Evolutionary conservation across 2,113 vertebrate genomes (phyloP).

Genomic region (Psettodes erumei): DNA sequence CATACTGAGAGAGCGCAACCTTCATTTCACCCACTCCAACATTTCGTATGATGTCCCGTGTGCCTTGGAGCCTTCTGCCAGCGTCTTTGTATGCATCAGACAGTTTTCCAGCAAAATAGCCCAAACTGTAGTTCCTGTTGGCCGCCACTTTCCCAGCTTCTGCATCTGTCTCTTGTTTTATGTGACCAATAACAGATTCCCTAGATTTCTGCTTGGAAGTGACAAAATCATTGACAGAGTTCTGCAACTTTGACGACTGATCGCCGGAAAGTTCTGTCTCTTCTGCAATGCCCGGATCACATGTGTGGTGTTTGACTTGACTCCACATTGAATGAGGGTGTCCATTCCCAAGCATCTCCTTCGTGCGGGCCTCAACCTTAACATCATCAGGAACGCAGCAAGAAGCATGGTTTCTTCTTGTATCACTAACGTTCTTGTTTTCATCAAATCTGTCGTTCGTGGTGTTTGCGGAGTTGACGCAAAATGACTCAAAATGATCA

Average conservation of each 20-base stretch:
- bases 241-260: neutral
- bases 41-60: conserved; percentile 64
- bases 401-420: neutral
- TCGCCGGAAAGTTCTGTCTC: neutral
- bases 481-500: neutral
- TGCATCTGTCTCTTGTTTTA: neutral
- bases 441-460: neutral
- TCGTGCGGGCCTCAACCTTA: neutral
- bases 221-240: neutral
- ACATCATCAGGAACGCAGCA: neutral
- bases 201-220: neutral
- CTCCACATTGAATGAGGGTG: neutral
- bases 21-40: conserved; percentile 60
- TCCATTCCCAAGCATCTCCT: neutral
- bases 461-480: neutral
- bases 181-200: neutral
- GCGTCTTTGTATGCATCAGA: conserved; percentile 72
- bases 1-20: conserved; percentile 41
- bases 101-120: conserved; percentile 77
- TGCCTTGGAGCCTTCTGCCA: conserved; percentile 66
- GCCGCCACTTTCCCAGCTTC: neutral
- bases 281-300: neutral
- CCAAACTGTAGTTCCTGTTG: conserved; percentile 33
- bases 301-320: neutral
- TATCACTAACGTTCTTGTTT: neutral